Evolutionary conservation across 2,113 vertebrate species (phyloP).

Genomic region (Hoplias malabaricus): DNA sequence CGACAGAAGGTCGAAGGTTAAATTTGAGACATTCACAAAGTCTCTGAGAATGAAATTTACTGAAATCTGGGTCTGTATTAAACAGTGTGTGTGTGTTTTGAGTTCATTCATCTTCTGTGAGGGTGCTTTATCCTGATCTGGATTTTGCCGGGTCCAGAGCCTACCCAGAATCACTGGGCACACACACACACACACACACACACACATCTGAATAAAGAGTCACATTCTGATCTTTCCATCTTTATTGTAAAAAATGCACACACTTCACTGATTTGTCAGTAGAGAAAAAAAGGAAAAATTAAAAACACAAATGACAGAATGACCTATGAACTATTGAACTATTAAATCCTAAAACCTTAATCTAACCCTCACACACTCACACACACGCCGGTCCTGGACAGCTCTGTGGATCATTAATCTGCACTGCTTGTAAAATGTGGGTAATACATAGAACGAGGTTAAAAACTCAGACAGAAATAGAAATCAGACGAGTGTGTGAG

Average conservation of each 20-base stretch:
- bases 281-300: conserved; percentile 39
- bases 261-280: background rate
- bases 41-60: too few relatives aligned
- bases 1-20: background rate
- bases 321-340: too few relatives aligned
- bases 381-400: background rate
- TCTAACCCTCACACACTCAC: conserved; percentile 41
- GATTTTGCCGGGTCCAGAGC: too few relatives aligned
- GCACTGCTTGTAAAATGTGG: background rate
- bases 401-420: background rate
- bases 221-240: background rate
- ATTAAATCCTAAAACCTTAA: conserved; percentile 25
- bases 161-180: background rate
- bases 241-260: conserved; percentile 34
- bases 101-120: too few relatives aligned
- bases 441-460: background rate
- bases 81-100: too few relatives aligned
- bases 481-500: background rate
- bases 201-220: background rate
- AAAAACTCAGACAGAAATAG: background rate
- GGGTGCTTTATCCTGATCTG: too few relatives aligned
- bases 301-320: background rate
- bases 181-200: background rate
- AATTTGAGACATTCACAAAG: background rate
- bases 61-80: too few relatives aligned